Conservation (phyloP, 2,888 invertebrate species). For the Chironomus riparius region DNA sequence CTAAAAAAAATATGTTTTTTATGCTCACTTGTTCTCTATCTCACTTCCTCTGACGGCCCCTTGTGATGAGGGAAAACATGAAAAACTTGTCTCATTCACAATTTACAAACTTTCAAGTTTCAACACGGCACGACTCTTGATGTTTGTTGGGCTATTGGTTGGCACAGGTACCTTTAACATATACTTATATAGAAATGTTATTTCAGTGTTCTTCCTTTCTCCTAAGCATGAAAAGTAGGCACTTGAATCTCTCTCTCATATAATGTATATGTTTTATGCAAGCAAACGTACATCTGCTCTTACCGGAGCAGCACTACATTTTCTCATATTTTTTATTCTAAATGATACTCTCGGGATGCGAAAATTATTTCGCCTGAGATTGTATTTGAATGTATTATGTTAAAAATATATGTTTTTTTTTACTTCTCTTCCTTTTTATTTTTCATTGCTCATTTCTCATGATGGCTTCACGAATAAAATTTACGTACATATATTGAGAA, state of each 20-base stretch:
- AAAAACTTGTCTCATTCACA: background rate
- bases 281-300: background rate
- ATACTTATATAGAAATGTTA: too few relatives aligned
- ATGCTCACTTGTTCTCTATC: background rate
- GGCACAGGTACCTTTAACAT: background rate
- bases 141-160: background rate
- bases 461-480: background rate
- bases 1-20: background rate
- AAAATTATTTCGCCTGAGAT: constrained; percentile 6
- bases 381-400: background rate
- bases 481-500: background rate
- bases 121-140: background rate
- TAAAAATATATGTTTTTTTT: too few relatives aligned
- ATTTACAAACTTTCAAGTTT: background rate
- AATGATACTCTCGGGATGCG: constrained; percentile 1
- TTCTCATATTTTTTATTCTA: background rate
- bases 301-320: background rate
- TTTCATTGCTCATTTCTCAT: too few relatives aligned
- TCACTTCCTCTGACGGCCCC: too few relatives aligned
- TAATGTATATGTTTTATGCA: background rate
- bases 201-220: background rate
- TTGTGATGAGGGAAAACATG: background rate
- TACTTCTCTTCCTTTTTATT: too few relatives aligned
- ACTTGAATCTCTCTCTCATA: background rate
- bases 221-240: background rate